phyloP scores from a whole-genome alignment of 2,888 invertebrate genomes.

The Punctoribates punctum region DNA sequence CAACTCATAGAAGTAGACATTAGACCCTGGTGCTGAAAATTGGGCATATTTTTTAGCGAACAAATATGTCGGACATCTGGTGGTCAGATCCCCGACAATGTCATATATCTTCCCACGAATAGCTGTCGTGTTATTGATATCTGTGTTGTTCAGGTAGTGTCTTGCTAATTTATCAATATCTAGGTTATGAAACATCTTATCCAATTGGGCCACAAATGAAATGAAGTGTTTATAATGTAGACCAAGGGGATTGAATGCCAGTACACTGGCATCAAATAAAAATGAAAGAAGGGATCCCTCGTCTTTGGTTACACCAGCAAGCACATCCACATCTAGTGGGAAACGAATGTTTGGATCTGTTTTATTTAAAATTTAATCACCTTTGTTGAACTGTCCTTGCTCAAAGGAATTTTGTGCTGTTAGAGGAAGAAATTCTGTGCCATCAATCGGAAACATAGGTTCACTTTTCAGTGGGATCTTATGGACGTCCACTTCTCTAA shows the following conservation, averaged over 20 bases:
- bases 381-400: neutral
- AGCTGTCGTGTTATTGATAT: neutral
- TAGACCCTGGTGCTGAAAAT: neutral
- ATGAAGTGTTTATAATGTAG: too few species aligned
- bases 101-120: neutral
- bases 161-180: neutral
- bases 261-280: too few species aligned
- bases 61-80: constrained; percentile 18
- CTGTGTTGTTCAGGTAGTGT: neutral
- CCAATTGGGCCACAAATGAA: too few species aligned
- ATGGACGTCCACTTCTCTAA: neutral
- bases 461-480: neutral
- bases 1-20: neutral
- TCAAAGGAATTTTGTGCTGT: neutral
- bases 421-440: neutral
- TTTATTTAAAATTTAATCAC: neutral
- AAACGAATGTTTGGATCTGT: neutral
- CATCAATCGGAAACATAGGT: neutral
- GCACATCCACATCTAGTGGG: too few species aligned
- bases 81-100: neutral
- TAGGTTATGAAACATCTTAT: too few species aligned
- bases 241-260: too few species aligned
- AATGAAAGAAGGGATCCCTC: too few species aligned
- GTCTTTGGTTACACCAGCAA: too few species aligned
- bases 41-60: constrained; percentile 26